Percentiles rank a stretch among this genome's conserved stretches.
These are phyloP conservation scores for Hippopotamyrus pictus DNA, from an alignment of 2,797 vertebrate genomes.

Conservation along the genomic window DNA sequence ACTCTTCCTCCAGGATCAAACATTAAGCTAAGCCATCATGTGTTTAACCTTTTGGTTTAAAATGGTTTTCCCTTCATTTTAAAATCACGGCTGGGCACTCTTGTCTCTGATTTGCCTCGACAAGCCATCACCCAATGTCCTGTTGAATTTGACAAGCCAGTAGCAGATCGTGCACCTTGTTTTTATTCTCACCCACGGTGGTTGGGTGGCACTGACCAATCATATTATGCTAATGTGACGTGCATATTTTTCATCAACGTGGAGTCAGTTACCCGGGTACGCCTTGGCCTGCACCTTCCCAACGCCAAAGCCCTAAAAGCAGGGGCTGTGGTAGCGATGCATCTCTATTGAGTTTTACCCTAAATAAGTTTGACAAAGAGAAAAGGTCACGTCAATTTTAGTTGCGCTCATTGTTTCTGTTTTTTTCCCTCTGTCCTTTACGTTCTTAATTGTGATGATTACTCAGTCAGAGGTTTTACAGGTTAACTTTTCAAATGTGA, in stretches of 20 bases:
- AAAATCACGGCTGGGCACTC: constrained; percentile 35
- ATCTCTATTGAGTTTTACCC: constrained; percentile 48
- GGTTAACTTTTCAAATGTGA: constrained; percentile 23
- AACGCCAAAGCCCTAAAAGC: constrained; percentile 25
- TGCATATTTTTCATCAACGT: constrained; percentile 7
- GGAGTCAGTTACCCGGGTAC: not conserved
- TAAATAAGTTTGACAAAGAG: constrained; percentile 62
- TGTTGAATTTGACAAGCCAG: constrained; percentile 65
- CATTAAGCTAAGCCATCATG: not conserved
- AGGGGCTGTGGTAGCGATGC: constrained; percentile 45
- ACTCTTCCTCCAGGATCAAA: not conserved
- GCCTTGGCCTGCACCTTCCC: not conserved
- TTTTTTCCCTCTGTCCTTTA: constrained; percentile 44
- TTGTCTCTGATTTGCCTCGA: constrained; percentile 49
- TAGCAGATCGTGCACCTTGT: constrained; percentile 61
- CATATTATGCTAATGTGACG: constrained; percentile 16
- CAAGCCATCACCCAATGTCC: constrained; percentile 67
- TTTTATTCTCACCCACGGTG: constrained; percentile 53
- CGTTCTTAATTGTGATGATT: constrained; percentile 32
- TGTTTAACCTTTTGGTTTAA: constrained; percentile 18
- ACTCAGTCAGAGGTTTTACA: constrained; percentile 13
- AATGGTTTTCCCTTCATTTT: constrained; percentile 14
- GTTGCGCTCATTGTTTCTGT: constrained; percentile 36
- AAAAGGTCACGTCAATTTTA: constrained; percentile 64
- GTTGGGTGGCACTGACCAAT: constrained; percentile 52